Evolutionary conservation across 2,888 invertebrate genomes (phyloP).

Genomic region (Dolichomitus sp.): DNA sequence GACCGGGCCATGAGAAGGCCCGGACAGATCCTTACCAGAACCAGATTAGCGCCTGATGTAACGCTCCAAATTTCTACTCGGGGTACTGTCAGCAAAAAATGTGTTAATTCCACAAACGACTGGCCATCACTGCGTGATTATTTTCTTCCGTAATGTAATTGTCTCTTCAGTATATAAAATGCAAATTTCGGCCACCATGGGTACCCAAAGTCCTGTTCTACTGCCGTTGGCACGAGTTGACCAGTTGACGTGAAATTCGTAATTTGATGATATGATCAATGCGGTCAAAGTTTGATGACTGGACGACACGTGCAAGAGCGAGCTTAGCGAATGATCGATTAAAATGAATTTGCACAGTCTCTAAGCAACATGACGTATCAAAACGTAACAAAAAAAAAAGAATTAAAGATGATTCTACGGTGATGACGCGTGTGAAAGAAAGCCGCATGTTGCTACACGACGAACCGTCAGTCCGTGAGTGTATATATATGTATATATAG

Average conservation of each 20-base stretch:
- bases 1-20: too few relatives aligned
- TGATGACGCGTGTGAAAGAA: slow-evolving; percentile 70
- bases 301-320: neutral
- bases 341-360: slow-evolving; percentile 18
- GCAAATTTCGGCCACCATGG: too few relatives aligned
- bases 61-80: too few relatives aligned
- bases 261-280: neutral
- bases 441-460: slow-evolving; percentile 25
- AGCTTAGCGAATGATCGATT: neutral
- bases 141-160: too few relatives aligned
- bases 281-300: neutral
- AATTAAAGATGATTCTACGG: slow-evolving; percentile 2
- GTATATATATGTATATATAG: slow-evolving; percentile 59
- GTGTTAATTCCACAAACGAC: too few relatives aligned
- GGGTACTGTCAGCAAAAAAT: too few relatives aligned
- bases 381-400: slow-evolving; percentile 3
- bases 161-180: too few relatives aligned
- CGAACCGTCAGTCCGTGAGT: slow-evolving; percentile 42
- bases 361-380: slow-evolving; percentile 6
- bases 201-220: neutral
- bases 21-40: too few relatives aligned
- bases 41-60: too few relatives aligned
- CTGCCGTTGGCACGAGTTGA: neutral
- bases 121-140: too few relatives aligned
- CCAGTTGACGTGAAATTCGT: neutral